Percentiles rank a stretch among this genome's conserved stretches.
Evolutionary conservation across 92 coral and sea anemone genomes (phyloP).

Genomic region (Blastomussa wellsi): DNA sequence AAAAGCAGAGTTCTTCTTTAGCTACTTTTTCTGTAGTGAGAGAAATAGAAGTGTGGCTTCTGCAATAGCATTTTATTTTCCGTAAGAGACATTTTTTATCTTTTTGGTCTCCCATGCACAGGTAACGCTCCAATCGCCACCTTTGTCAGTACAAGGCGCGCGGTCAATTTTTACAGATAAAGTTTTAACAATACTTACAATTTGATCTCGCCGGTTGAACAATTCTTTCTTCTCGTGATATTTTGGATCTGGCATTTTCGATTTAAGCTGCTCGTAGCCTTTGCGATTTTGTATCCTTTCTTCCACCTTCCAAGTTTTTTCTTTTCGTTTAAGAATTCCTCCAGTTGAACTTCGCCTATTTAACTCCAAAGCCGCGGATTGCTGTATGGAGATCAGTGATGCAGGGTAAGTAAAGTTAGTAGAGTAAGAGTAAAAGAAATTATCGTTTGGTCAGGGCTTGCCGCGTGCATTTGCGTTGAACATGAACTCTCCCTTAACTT

Average conservation of each 20-base stretch:
- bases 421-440: background rate
- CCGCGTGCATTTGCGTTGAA: background rate
- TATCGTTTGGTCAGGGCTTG: background rate
- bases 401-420: background rate
- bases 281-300: background rate
- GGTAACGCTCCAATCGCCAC: background rate
- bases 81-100: no score
- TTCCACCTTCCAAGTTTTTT: constrained; percentile 9
- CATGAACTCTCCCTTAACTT: no score
- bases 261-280: background rate
- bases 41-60: no score
- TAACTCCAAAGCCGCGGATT: constrained; percentile 12
- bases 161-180: no score
- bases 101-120: background rate
- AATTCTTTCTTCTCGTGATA: constrained; percentile 33
- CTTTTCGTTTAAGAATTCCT: constrained; percentile 30
- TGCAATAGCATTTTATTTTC: background rate
- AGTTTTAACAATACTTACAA: background rate
- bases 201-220: constrained; percentile 23
- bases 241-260: constrained; percentile 14
- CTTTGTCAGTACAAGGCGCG: no score
- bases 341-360: constrained; percentile 43
- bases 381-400: constrained; percentile 9
- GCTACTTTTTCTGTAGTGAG: background rate
- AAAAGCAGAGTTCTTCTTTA: background rate